Conservation (phyloP, 2,113 vertebrate genomes). For the Saimiri boliviensis region DNA sequence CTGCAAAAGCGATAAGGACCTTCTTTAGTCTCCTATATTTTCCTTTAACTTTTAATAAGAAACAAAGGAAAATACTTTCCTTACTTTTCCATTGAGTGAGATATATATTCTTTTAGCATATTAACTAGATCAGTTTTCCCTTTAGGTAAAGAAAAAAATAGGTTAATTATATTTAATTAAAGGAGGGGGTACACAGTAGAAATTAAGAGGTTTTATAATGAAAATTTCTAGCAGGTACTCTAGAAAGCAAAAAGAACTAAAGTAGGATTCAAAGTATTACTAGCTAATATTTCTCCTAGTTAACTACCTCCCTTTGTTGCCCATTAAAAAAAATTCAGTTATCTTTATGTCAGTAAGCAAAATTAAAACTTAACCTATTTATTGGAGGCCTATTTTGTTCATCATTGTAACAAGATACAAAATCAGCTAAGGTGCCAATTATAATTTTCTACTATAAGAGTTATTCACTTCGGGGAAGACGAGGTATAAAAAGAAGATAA, state of each 20-base stretch:
- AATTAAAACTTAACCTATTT: background rate
- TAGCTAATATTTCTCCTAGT: background rate
- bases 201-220: background rate
- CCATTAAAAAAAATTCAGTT: background rate
- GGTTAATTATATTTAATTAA: constrained; percentile 21
- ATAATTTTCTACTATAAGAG: background rate
- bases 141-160: background rate
- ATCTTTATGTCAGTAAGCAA: background rate
- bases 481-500: background rate
- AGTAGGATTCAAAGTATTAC: background rate
- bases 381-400: background rate
- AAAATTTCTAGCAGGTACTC: background rate
- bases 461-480: background rate
- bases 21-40: constrained; percentile 51
- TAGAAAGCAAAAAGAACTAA: background rate
- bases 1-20: constrained; percentile 29
- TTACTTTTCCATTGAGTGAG: too few relatives aligned
- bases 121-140: background rate
- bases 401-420: background rate
- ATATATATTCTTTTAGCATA: too few relatives aligned
- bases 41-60: constrained; percentile 62
- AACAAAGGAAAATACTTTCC: background rate
- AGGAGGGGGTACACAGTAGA: background rate
- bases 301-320: background rate
- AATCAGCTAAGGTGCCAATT: constrained; percentile 1